These are phyloP conservation scores for Otis tarda DNA, from an alignment of 2,113 vertebrate genomes.

Conservation along the genomic window DNA sequence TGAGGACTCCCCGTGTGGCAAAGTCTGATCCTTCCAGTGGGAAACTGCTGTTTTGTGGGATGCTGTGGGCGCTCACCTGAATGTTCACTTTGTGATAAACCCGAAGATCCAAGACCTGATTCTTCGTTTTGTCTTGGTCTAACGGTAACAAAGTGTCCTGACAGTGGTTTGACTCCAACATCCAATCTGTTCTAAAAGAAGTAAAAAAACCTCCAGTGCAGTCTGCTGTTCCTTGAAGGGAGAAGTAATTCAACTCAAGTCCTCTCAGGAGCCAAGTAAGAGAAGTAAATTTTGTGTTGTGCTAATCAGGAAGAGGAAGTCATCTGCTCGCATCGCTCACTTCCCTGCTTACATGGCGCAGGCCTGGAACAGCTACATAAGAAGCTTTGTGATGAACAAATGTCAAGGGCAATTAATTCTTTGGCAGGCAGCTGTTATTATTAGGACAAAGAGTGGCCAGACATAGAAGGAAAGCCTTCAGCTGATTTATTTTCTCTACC, in stretches of 20 bases:
- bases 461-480: conserved; percentile 33
- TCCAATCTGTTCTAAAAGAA: not conserved
- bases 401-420: conserved; percentile 64
- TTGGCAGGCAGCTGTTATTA: conserved; percentile 58
- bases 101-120: not conserved
- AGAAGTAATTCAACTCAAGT: conserved; percentile 15
- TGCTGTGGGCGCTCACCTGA: not conserved
- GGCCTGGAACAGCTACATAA: conserved; percentile 41
- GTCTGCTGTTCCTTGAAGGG: not conserved
- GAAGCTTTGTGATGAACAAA: conserved; percentile 66
- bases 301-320: conserved; percentile 49
- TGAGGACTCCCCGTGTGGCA: not conserved
- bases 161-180: not conserved
- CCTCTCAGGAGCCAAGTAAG: not conserved
- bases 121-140: not conserved
- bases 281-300: conserved; percentile 22
- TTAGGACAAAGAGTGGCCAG: conserved; percentile 52
- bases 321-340: conserved; percentile 16
- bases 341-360: conserved; percentile 40
- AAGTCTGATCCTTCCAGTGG: not conserved
- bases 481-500: conserved; percentile 17
- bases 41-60: not conserved
- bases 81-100: not conserved
- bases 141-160: not conserved
- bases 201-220: not conserved